Percentiles rank a stretch among this genome's conserved stretches.
These are phyloP conservation scores for Pygmarrhopalites habei DNA, from an alignment of 1,140 invertebrate species.

Conservation along the genomic window DNA sequence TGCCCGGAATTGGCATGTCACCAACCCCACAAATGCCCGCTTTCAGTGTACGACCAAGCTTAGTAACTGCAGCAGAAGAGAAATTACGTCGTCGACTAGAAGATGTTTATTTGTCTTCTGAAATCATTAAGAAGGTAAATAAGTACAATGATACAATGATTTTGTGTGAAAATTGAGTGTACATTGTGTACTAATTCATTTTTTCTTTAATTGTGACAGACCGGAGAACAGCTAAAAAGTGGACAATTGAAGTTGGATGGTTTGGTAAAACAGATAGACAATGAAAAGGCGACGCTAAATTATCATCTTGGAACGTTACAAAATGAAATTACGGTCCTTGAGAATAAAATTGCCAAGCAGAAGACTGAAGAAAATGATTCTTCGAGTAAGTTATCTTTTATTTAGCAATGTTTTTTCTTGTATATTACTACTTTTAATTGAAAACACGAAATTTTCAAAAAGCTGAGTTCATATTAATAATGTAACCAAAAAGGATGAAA, in stretches of 20 bases:
- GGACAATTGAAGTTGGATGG: constrained; percentile 22
- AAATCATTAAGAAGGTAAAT: constrained; percentile 35
- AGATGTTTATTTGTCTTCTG: constrained; percentile 51
- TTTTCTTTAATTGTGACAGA: constrained; percentile 13
- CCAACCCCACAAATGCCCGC: constrained; percentile 14
- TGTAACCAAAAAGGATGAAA: too few relatives aligned
- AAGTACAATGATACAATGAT: too few relatives aligned
- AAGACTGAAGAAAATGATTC: constrained; percentile 66
- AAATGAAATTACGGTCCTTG: constrained; percentile 79
- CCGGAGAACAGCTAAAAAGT: constrained; percentile 32
- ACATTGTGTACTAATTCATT: too few relatives aligned
- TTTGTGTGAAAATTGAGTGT: too few relatives aligned
- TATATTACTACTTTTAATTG: too few relatives aligned
- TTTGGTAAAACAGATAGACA: constrained; percentile 29
- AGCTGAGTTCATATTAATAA: too few relatives aligned
- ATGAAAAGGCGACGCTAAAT: constrained; percentile 60
- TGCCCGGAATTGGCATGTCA: constrained; percentile 41
- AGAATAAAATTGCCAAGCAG: constrained; percentile 68
- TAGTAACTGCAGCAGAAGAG: constrained; percentile 90
- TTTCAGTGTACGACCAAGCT: constrained; percentile 68
- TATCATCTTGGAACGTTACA: constrained; percentile 73
- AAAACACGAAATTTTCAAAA: too few relatives aligned
- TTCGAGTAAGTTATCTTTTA: too few relatives aligned
- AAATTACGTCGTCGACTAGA: constrained; percentile 77
- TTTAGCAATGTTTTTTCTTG: too few relatives aligned